Conservation (phyloP, 1,140 invertebrate species). For the Drosophila santomea region DNA sequence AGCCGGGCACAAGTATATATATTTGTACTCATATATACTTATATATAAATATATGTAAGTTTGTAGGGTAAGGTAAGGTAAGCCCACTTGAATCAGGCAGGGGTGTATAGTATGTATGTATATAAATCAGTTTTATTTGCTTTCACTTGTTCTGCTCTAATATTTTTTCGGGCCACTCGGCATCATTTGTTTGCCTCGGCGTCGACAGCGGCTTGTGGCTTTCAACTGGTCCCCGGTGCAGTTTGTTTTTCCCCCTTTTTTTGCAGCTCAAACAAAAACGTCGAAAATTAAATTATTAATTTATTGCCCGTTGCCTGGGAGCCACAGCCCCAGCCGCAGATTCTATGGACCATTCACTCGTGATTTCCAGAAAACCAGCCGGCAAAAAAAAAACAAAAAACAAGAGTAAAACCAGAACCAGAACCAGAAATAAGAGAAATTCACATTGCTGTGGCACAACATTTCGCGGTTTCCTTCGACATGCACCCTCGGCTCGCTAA, state of each 20-base stretch:
- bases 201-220: conserved; percentile 66
- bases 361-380: conserved; percentile 12
- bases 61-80: neutral
- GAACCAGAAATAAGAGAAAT: conserved; percentile 30
- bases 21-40: neutral
- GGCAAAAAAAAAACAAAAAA: conserved; percentile 13
- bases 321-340: conserved; percentile 3
- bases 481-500: conserved; percentile 66
- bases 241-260: conserved; percentile 40
- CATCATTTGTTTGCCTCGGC: conserved; percentile 67
- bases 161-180: conserved; percentile 56
- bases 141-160: conserved; percentile 75
- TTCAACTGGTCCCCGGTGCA: conserved; percentile 47
- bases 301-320: conserved; percentile 66
- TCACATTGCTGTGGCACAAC: conserved; percentile 50
- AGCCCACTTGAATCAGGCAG: conserved; percentile 15
- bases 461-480: conserved; percentile 61
- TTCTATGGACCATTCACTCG: conserved; percentile 49
- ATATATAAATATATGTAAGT: neutral
- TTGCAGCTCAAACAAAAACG: conserved; percentile 66
- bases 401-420: conserved; percentile 26
- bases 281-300: conserved; percentile 84
- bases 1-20: conserved; percentile 4
- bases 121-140: conserved; percentile 81
- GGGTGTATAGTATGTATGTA: conserved; percentile 32